Percentiles rank a stretch among this genome's conserved stretches.
These are phyloP conservation scores for Nesoenas mayeri DNA, from an alignment of 2,113 vertebrate species.

Conservation along the genomic window DNA sequence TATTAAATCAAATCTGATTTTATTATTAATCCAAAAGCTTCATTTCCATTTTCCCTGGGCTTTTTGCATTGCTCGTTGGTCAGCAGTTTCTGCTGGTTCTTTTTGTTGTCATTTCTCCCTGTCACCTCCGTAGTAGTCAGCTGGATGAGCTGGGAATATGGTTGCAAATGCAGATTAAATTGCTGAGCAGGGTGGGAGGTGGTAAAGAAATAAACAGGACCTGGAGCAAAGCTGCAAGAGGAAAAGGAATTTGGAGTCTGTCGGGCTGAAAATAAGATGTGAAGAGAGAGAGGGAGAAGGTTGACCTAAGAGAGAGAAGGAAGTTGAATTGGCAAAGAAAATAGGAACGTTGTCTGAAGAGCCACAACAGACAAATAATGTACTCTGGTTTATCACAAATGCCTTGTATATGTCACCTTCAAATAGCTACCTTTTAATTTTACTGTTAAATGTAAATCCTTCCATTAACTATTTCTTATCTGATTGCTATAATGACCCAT, in stretches of 20 bases:
- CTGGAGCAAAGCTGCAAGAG: background rate
- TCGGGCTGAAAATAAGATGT: background rate
- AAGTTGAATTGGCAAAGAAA: background rate
- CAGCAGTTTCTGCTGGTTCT: background rate
- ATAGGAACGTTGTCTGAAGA: background rate
- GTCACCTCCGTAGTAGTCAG: background rate
- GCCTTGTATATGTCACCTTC: background rate
- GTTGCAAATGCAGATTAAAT: background rate
- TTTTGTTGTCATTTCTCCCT: background rate
- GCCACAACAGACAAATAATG: background rate
- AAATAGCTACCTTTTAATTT: background rate
- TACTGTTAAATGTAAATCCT: background rate
- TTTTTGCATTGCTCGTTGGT: background rate
- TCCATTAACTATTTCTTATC: constrained; percentile 13
- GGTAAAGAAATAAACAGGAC: background rate
- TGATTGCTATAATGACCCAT: constrained; percentile 22
- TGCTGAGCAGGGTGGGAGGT: background rate
- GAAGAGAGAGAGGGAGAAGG: background rate
- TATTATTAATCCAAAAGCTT: background rate
- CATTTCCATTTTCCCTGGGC: background rate
- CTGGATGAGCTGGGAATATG: background rate
- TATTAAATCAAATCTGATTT: background rate
- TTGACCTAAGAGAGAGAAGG: background rate
- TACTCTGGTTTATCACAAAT: background rate
- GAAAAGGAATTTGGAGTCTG: background rate